These are phyloP conservation scores for Rhynchonycteris naso DNA, from an alignment of 2,797 vertebrate genomes.

Conservation along the genomic window DNA sequence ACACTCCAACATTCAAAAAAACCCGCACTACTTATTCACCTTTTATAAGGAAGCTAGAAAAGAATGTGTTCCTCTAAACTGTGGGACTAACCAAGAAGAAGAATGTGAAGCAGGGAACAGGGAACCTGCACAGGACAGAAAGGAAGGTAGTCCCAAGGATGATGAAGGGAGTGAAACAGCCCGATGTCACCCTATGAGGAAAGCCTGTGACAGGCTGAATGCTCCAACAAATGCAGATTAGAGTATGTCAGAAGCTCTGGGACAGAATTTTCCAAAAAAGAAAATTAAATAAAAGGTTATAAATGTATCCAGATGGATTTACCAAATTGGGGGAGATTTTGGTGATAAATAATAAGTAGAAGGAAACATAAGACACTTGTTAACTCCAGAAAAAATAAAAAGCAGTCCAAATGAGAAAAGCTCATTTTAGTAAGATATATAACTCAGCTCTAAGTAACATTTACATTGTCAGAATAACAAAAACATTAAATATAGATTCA, in stretches of 20 bases:
- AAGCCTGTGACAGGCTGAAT: neutral
- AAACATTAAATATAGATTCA: neutral
- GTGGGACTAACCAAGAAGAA: neutral
- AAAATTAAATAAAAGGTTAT: neutral
- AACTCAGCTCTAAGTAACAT: neutral
- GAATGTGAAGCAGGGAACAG: neutral
- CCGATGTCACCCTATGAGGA: neutral
- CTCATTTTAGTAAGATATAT: neutral
- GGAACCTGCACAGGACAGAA: neutral
- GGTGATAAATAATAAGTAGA: neutral
- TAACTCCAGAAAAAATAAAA: slow-evolving; percentile 24
- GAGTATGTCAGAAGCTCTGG: neutral
- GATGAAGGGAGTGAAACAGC: neutral
- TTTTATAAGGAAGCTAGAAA: neutral
- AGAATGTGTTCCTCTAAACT: neutral
- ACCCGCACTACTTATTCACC: neutral
- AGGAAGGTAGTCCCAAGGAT: neutral
- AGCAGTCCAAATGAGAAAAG: neutral
- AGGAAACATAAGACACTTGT: neutral
- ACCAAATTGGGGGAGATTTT: neutral
- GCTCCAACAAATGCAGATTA: neutral
- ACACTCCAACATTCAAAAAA: neutral
- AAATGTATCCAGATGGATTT: neutral
- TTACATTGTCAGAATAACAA: slow-evolving; percentile 27
- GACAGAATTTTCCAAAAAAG: neutral